These are phyloP conservation scores for Liopterus haemorrhoidalis DNA, from an alignment of 2,888 invertebrate species.

Conservation along the genomic window DNA sequence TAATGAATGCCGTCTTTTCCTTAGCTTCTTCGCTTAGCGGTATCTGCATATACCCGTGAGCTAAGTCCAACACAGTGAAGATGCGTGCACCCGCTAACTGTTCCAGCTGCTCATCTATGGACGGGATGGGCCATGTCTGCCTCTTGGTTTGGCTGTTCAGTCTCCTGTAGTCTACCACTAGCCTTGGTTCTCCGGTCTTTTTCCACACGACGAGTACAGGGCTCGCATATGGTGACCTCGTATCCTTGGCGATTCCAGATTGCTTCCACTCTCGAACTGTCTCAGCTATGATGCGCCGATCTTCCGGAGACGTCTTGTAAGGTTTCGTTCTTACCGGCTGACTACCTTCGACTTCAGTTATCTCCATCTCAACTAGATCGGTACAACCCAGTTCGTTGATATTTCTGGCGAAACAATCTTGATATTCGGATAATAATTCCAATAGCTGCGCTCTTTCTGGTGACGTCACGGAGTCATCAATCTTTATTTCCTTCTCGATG, in stretches of 20 bases:
- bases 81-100: conserved; percentile 18
- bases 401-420: too few relatives aligned
- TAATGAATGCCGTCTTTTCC: conserved; percentile 23
- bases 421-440: too few relatives aligned
- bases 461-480: too few relatives aligned
- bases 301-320: conserved; percentile 14
- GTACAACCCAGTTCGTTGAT: too few relatives aligned
- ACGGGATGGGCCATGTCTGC: conserved; percentile 27
- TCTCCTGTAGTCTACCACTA: conserved; percentile 28
- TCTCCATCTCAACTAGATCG: too few relatives aligned
- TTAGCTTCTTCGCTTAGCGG: conserved; percentile 15
- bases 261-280: conserved; percentile 28
- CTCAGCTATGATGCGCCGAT: conserved; percentile 15
- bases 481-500: too few relatives aligned
- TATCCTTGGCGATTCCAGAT: conserved; percentile 28
- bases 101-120: conserved; percentile 27
- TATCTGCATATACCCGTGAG: conserved; percentile 20
- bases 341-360: too few relatives aligned
- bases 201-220: conserved; percentile 29
- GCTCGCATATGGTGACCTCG: conserved; percentile 29
- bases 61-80: conserved; percentile 20
- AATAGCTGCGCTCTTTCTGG: too few relatives aligned
- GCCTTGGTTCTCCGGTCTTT: conserved; percentile 21
- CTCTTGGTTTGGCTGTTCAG: conserved; percentile 26
- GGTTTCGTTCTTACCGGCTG: conserved; percentile 20